These are phyloP conservation scores for Talpa occidentalis DNA, from an alignment of 2,113 vertebrate species.

Conservation along the genomic window DNA sequence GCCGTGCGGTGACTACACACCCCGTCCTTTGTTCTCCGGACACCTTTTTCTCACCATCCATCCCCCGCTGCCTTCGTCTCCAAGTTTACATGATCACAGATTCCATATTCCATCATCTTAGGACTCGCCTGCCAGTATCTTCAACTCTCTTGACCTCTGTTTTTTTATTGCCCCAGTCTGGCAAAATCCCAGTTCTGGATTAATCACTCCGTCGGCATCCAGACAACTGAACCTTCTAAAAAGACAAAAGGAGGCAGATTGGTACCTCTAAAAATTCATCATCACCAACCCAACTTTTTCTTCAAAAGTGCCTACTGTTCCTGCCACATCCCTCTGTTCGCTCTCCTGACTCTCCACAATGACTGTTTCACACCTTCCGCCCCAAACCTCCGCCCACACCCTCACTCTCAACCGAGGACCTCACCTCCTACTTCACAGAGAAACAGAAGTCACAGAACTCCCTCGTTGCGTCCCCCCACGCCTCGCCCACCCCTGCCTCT, in stretches of 20 bases:
- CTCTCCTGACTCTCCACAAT: neutral
- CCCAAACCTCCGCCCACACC: neutral
- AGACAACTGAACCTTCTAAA: neutral
- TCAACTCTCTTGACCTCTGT: neutral
- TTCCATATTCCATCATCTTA: neutral
- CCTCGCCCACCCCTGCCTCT: neutral
- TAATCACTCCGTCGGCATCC: neutral
- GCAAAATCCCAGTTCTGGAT: neutral
- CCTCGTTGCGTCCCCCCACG: neutral
- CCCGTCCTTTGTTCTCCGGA: neutral
- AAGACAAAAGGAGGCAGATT: neutral
- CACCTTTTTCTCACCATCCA: neutral
- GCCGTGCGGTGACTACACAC: neutral
- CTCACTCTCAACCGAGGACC: constrained; percentile 35
- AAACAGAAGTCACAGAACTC: neutral
- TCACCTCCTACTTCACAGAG: constrained; percentile 56
- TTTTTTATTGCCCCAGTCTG: neutral
- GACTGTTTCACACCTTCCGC: constrained; percentile 55
- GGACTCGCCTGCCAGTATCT: neutral
- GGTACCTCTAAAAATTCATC: neutral
- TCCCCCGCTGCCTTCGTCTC: neutral
- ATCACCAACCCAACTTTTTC: neutral
- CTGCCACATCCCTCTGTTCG: neutral
- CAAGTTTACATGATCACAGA: neutral
- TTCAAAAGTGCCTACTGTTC: constrained; percentile 31